These are phyloP conservation scores for Triops cancriformis DNA, from an alignment of 1,140 invertebrate species.

Conservation along the genomic window DNA sequence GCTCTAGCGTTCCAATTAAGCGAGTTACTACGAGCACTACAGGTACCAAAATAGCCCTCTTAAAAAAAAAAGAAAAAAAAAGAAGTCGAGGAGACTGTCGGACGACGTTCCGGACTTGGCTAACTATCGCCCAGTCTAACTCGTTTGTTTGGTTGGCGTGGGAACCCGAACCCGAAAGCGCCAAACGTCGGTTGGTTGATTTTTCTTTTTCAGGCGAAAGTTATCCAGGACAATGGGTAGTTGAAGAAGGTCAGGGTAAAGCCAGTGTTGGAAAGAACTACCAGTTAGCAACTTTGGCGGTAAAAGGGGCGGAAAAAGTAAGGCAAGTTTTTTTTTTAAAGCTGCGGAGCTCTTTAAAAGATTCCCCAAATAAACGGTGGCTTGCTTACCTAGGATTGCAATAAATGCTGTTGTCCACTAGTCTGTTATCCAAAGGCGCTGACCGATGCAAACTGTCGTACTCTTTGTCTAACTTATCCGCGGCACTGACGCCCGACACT, in stretches of 20 bases:
- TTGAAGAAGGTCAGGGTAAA: not conserved
- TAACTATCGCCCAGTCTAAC: not conserved
- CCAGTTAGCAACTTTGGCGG: not conserved
- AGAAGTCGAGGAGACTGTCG: not conserved
- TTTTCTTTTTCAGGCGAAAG: not conserved
- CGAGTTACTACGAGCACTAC: not conserved
- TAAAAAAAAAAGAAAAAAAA: not conserved
- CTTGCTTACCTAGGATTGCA: not conserved
- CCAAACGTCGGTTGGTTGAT: not conserved
- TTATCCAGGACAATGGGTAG: not conserved
- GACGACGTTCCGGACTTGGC: not conserved
- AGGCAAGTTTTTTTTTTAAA: not conserved
- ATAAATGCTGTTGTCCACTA: not conserved
- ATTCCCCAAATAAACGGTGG: too few relatives aligned
- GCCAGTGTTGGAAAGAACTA: not conserved
- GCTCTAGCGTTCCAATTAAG: not conserved
- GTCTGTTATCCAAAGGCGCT: not conserved
- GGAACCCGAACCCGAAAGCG: slow-evolving; percentile 4
- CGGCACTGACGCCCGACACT: not conserved
- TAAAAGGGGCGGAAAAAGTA: not conserved
- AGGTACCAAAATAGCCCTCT: not conserved
- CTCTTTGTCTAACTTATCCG: not conserved
- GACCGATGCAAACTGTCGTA: not conserved
- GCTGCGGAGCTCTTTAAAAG: too few relatives aligned
- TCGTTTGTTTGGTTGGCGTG: slow-evolving; percentile 12